These are phyloP conservation scores for Clusia tigrina DNA, from an alignment of 2,888 invertebrate genomes.

Conservation along the genomic window DNA sequence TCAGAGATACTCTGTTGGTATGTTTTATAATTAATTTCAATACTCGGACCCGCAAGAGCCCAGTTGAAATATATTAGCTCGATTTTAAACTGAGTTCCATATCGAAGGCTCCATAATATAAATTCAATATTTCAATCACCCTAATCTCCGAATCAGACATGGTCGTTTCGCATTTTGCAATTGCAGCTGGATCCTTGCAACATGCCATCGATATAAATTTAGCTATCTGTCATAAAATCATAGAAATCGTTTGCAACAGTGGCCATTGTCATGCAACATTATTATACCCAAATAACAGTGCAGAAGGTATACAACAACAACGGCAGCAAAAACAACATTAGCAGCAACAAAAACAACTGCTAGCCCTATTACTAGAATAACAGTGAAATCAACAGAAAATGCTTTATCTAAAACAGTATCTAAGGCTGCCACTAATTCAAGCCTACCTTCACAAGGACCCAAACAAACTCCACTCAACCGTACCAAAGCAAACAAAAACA, in stretches of 20 bases:
- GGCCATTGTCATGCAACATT: constrained; percentile 22
- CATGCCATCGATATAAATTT: not conserved
- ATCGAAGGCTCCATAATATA: no score
- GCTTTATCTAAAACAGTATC: constrained; percentile 20
- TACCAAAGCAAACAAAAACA: not conserved
- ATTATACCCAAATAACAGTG: no score
- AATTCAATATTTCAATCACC: no score
- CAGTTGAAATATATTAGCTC: no score
- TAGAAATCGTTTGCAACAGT: constrained; percentile 7
- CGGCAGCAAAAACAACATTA: not conserved
- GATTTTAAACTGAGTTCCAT: no score
- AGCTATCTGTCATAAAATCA: not conserved
- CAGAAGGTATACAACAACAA: not conserved
- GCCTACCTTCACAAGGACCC: constrained; percentile 7
- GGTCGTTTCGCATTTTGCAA: no score
- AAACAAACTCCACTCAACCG: constrained; percentile 8
- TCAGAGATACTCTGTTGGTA: no score
- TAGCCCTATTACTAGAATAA: no score
- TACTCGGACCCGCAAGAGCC: no score
- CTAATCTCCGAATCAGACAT: no score
- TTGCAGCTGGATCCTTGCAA: not conserved
- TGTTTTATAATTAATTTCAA: no score
- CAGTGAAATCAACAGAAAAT: constrained; percentile 6
- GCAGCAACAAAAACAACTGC: not conserved
- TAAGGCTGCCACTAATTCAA: constrained; percentile 15